Evolutionary conservation across 2,888 invertebrate species (phyloP), one percentile per base, ranked within the genome.

Genomic region (Agrilus biguttatus): DNA sequence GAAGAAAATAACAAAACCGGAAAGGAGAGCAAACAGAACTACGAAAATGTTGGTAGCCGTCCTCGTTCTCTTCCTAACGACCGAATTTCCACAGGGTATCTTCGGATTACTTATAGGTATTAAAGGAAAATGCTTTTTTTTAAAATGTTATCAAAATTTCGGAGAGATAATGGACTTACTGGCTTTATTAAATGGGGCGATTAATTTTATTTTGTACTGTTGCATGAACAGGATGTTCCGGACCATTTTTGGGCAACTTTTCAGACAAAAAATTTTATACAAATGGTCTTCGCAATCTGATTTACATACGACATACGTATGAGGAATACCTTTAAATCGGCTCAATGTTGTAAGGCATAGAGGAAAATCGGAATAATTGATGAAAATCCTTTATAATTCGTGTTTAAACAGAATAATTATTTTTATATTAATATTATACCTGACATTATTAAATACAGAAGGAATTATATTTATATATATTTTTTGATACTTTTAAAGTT

Each of bases 191-290:
- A 95, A 93, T 65, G 89, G 91, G 8, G 86, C 90, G 1, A 85
- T 93, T 45, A 95, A 92, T 66, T 95, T 95, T 59, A 83, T 93
- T 42, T 72, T 95, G 36, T 95, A 93, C 63, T 93, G 92, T 58
- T 75, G 86, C 41, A 93, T 95, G 93, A 91, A 90, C 47, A 76
- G 86, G 48, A 92, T 92, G 72, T 95, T 95, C 64, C 74, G 95
- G 13, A 78, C 77, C 52, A 84, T 84, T 2, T 88, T 84, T 60
- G 71, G 78, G 10, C 75, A 78, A 56, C 66, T 87, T 54, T 79
- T 89, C 45, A 49, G 49, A 45, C 77, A 77, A n/a, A 73, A 71
- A 45, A 73, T 77, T 28, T 62, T 80, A 47, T 70, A 71, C 14
- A 72, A 76, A 44, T 77, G 78, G 57, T 65, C 72, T 1, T 73